Evolutionary conservation across 2,797 vertebrate species (phyloP).

Genomic region (Paedocypris micromegethes): DNA sequence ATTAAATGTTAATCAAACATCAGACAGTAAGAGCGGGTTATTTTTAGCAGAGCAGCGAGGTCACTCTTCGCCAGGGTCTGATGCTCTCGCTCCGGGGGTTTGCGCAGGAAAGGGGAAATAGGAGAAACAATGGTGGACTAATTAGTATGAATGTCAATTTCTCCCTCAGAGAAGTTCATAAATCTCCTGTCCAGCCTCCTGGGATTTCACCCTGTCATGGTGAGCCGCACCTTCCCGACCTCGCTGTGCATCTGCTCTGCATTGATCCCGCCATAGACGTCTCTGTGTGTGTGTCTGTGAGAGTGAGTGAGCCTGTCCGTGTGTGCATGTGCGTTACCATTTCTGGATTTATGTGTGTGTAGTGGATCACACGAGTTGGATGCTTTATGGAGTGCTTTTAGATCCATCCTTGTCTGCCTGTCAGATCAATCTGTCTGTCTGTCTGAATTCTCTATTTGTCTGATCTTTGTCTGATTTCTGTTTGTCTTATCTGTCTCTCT

Average conservation of each 20-base stretch:
- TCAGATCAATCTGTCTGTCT: too few species aligned
- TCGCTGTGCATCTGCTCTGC: conserved; percentile 34
- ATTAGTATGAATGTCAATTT: conserved; percentile 78
- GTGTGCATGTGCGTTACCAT: too few species aligned
- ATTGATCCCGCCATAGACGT: conserved; percentile 29
- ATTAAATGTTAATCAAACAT: conserved; percentile 73
- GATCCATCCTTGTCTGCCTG: too few species aligned
- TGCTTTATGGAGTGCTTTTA: too few species aligned
- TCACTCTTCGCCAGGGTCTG: conserved; percentile 52
- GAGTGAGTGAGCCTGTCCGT: too few species aligned
- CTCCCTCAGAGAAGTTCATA: conserved; percentile 68
- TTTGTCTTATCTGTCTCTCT: too few species aligned
- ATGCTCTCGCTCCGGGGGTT: conserved; percentile 39
- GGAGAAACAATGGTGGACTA: conserved; percentile 57
- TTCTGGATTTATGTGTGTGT: too few species aligned
- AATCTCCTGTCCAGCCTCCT: conserved; percentile 62
- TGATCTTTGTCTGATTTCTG: too few species aligned
- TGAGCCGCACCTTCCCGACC: conserved; percentile 47
- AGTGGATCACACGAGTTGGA: too few species aligned
- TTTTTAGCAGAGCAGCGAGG: conserved; percentile 57
- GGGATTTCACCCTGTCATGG: conserved; percentile 64
- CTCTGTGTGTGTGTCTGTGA: conserved; percentile 22
- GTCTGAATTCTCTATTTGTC: too few species aligned
- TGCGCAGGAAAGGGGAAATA: conserved; percentile 25
- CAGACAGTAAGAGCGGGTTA: conserved; percentile 54